Percentiles rank a stretch among this genome's conserved stretches.
phyloP scores from a whole-genome alignment of 2,888 invertebrate genomes.

The Mythimna lalbum region DNA sequence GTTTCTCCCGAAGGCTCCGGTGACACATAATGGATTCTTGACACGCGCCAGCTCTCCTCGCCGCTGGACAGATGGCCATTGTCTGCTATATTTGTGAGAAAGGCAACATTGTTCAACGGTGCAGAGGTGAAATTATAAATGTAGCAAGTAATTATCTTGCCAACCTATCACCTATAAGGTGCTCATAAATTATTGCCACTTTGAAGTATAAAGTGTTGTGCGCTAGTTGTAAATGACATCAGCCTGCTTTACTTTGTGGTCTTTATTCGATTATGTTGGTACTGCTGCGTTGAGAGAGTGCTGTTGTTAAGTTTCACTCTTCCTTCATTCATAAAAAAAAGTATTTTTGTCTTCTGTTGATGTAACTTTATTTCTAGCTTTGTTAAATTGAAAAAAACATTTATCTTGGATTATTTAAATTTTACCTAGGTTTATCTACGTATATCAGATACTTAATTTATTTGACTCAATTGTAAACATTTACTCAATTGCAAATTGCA shows the following conservation, averaged over 20 bases:
- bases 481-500: background rate
- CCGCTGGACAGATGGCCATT: slow-evolving; percentile 60
- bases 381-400: background rate
- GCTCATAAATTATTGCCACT: slow-evolving; percentile 54
- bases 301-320: background rate
- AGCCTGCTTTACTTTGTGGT: slow-evolving; percentile 25
- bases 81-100: slow-evolving; percentile 58
- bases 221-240: slow-evolving; percentile 20
- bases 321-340: background rate
- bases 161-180: slow-evolving; percentile 41
- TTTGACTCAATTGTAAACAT: background rate
- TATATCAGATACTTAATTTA: background rate
- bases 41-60: slow-evolving; percentile 60
- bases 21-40: slow-evolving; percentile 69
- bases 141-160: slow-evolving; percentile 52
- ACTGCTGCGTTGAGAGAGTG: background rate
- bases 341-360: too few species aligned
- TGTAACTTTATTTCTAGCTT: too few species aligned
- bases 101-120: slow-evolving; percentile 50
- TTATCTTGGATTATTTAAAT: background rate
- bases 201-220: slow-evolving; percentile 17
- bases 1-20: slow-evolving; percentile 63
- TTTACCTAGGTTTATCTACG: background rate
- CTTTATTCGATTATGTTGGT: slow-evolving; percentile 27
- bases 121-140: slow-evolving; percentile 55